phyloP scores from a whole-genome alignment of 2,113 vertebrate genomes.

The Passer domesticus region DNA sequence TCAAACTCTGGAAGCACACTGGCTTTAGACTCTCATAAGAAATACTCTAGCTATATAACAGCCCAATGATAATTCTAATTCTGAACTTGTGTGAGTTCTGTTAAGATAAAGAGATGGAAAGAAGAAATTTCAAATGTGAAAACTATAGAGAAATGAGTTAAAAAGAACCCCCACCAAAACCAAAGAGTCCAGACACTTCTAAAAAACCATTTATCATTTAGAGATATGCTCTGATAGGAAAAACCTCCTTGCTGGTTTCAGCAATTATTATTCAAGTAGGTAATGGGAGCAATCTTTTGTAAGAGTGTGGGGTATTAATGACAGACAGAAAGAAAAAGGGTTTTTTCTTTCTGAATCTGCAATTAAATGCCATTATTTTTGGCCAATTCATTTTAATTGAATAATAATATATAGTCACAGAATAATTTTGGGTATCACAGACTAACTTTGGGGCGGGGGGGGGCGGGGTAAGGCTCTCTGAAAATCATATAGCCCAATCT shows the following conservation, averaged over 20 bases:
- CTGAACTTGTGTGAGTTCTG: background rate
- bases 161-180: background rate
- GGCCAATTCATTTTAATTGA: background rate
- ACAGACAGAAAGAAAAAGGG: background rate
- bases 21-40: background rate
- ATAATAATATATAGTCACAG: background rate
- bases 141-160: constrained; percentile 3
- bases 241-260: constrained; percentile 28
- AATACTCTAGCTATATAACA: background rate
- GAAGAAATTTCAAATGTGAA: background rate
- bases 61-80: constrained; percentile 1
- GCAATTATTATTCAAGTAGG: background rate
- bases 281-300: background rate
- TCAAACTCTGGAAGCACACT: constrained; percentile 26
- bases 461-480: background rate
- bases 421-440: background rate
- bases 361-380: background rate
- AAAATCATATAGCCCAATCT: background rate
- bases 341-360: background rate
- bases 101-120: constrained; percentile 34
- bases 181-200: background rate
- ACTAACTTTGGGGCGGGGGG: background rate
- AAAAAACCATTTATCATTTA: background rate
- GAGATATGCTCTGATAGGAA: background rate
- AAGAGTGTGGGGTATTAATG: background rate